phyloP scores from a whole-genome alignment of 2,888 invertebrate genomes.

The Caenorhabditis sp. region DNA sequence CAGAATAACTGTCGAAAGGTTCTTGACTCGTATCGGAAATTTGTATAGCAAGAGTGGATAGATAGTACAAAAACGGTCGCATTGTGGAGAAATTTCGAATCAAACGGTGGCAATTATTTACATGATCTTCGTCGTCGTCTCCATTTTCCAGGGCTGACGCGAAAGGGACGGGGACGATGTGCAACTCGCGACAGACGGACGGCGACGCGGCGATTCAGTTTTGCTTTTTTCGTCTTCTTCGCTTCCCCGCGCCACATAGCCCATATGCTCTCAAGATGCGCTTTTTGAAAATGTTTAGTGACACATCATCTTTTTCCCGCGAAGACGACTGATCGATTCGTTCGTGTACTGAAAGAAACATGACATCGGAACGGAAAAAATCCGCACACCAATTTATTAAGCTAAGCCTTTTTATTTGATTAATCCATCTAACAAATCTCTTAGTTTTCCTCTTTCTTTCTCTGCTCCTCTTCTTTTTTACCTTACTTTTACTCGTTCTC shows the following conservation, averaged over 20 bases:
- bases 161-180: background rate
- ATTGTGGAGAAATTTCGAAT: background rate
- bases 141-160: background rate
- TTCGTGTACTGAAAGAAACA: background rate
- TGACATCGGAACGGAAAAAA: background rate
- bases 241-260: constrained; percentile 4
- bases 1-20: background rate
- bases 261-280: constrained; percentile 55
- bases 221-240: constrained; percentile 6
- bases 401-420: constrained; percentile 25
- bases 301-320: constrained; percentile 10
- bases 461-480: background rate
- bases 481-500: background rate
- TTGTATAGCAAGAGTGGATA: background rate
- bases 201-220: constrained; percentile 27
- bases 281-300: constrained; percentile 30
- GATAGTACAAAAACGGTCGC: constrained; percentile 3
- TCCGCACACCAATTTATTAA: background rate
- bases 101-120: constrained; percentile 32
- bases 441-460: background rate
- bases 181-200: constrained; percentile 3
- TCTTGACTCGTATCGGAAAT: background rate
- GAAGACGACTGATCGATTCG: background rate
- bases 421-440: constrained; percentile 8
- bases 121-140: background rate